Conservation (phyloP, 2,113 vertebrate species). For the Halichoerus grypus region DNA sequence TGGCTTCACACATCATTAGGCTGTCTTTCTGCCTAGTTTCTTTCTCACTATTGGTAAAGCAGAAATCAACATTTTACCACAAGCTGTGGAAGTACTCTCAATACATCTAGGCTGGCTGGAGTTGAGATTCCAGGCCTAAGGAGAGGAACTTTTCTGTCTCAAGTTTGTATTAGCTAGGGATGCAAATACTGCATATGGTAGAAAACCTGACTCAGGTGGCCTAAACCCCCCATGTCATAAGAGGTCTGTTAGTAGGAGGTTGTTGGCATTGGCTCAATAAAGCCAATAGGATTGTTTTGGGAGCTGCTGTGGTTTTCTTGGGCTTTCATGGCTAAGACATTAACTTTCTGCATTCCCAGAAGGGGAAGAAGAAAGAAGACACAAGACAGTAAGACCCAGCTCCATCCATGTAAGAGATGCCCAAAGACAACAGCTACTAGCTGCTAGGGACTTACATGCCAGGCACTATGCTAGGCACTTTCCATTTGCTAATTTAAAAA, state of each 20-base stretch:
- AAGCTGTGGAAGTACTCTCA: not conserved
- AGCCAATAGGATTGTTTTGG: not conserved
- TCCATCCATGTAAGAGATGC: not conserved
- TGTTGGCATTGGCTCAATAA: not conserved
- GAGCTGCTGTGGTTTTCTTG: not conserved
- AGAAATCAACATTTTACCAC: not conserved
- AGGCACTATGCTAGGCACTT: not conserved
- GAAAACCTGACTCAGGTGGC: not conserved
- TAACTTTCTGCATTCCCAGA: not conserved
- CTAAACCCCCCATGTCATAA: not conserved
- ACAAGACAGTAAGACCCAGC: fast-evolving
- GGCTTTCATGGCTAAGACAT: not conserved
- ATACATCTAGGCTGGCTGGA: not conserved
- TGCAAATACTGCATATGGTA: not conserved
- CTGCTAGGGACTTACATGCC: too few relatives aligned
- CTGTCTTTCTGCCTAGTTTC: not conserved
- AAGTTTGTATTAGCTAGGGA: not conserved
- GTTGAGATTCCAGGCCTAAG: not conserved
- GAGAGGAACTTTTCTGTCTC: not conserved
- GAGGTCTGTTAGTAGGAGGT: not conserved
- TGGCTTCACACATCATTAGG: not conserved
- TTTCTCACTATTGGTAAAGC: not conserved
- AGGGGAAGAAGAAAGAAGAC: not conserved
- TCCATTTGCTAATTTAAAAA: not conserved
- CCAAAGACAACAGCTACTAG: not conserved